phyloP scores from a whole-genome alignment of 2,113 vertebrate species.

The Platichthys flesus region DNA sequence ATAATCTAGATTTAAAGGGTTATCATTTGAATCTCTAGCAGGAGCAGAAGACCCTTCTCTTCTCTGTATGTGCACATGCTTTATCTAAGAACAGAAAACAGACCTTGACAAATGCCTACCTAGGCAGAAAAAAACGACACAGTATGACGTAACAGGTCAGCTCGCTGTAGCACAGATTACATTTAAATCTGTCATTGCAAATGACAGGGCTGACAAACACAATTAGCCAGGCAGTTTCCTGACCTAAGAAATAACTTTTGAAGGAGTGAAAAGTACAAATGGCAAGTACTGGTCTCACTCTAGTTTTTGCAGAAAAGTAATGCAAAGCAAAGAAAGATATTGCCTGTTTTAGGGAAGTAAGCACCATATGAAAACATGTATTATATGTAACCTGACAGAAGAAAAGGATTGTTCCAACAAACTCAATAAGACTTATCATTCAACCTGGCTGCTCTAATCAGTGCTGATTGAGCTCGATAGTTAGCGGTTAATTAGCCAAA shows the following conservation, averaged over 20 bases:
- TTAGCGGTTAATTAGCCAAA: too few relatives aligned
- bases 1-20: constrained; percentile 45
- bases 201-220: constrained; percentile 34
- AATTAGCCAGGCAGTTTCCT: constrained; percentile 34
- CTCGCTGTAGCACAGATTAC: constrained; percentile 11
- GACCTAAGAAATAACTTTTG: constrained; percentile 13
- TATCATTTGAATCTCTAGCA: constrained; percentile 40
- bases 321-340: too few relatives aligned
- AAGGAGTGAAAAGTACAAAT: constrained; percentile 32
- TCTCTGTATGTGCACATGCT: not conserved
- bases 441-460: too few relatives aligned
- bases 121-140: constrained; percentile 32
- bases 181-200: constrained; percentile 9
- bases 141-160: constrained; percentile 31
- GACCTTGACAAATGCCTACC: constrained; percentile 18
- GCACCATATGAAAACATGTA: too few relatives aligned
- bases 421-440: too few relatives aligned
- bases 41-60: not conserved
- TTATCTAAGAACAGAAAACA: constrained; percentile 1
- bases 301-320: not conserved
- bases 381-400: too few relatives aligned
- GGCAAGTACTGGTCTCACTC: constrained; percentile 28
- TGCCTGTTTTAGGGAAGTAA: too few relatives aligned
- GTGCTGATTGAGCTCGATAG: too few relatives aligned
- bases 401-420: too few relatives aligned